phyloP scores from a whole-genome alignment of 1,140 invertebrate genomes.

The Aphis craccivora region DNA sequence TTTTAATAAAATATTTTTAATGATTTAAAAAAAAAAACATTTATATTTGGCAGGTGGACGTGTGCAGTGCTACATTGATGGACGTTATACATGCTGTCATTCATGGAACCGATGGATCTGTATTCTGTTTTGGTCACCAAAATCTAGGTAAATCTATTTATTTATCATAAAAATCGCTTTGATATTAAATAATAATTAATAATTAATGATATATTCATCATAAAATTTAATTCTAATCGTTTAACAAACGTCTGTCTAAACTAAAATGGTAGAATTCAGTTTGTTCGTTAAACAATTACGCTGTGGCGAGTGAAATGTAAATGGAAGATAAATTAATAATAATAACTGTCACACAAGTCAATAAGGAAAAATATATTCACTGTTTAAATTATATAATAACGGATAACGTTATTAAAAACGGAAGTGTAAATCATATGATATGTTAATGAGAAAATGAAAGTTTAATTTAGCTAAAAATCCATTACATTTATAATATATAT shows the following conservation, averaged over 20 bases:
- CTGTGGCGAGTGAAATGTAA: not conserved
- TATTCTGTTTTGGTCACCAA: constrained; percentile 91
- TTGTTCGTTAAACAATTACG: not conserved
- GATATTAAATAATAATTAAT: not conserved
- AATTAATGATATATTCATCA: not conserved
- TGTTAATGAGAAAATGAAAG: constrained; percentile 5
- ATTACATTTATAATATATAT: not conserved
- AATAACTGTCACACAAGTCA: not conserved
- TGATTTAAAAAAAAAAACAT: not conserved
- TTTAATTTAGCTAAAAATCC: constrained; percentile 16
- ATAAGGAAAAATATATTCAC: not conserved
- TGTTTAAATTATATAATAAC: not conserved
- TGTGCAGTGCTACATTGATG: constrained; percentile 86
- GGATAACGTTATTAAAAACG: not conserved
- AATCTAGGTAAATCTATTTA: constrained; percentile 77
- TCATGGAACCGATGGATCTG: constrained; percentile 90
- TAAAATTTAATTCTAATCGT: not conserved
- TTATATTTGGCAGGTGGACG: constrained; percentile 74
- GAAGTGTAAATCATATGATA: not conserved
- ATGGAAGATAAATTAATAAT: not conserved
- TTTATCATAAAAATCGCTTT: not conserved
- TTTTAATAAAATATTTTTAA: not conserved
- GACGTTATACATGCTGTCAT: constrained; percentile 94
- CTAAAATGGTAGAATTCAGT: not conserved
- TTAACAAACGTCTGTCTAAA: not conserved